These are phyloP conservation scores for Doryteuthis pealeii DNA, from an alignment of 1,140 invertebrate genomes.

Conservation along the genomic window DNA sequence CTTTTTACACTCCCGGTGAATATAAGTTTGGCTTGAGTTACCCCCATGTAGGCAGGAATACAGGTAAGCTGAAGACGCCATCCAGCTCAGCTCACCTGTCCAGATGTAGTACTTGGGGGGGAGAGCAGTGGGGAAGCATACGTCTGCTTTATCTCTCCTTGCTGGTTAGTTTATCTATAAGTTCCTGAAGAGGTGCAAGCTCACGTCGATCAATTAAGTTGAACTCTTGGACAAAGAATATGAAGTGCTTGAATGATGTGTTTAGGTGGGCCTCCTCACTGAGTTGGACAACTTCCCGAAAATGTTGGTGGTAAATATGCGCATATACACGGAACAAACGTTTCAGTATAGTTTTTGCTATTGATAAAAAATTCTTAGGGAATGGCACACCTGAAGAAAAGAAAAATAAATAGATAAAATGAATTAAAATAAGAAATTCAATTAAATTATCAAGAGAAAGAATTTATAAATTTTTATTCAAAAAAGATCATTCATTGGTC, in stretches of 20 bases:
- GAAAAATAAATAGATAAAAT: too few species aligned
- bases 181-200: constrained; percentile 92
- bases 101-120: too few species aligned
- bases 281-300: constrained; percentile 94
- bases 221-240: constrained; percentile 99
- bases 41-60: too few species aligned
- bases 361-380: constrained; percentile 95
- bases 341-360: constrained; percentile 98
- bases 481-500: too few species aligned
- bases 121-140: too few species aligned
- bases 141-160: constrained; percentile 44
- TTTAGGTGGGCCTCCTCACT: constrained; percentile 99
- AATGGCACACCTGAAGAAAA: constrained; percentile 87
- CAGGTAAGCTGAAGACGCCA: too few species aligned
- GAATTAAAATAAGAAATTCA: too few species aligned
- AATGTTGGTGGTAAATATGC: constrained; percentile 99
- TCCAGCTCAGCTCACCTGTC: too few species aligned
- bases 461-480: too few species aligned
- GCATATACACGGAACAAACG: constrained; percentile 98
- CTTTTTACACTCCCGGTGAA: too few species aligned
- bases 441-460: too few species aligned
- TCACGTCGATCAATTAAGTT: constrained; percentile 94
- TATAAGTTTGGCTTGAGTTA: too few species aligned
- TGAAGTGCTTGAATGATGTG: constrained; percentile 99
- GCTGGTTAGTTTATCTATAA: constrained; percentile 91